Base-by-base conservation (phyloP, 2,797 vertebrate species). In the Megaceryle alcyon region DNA sequence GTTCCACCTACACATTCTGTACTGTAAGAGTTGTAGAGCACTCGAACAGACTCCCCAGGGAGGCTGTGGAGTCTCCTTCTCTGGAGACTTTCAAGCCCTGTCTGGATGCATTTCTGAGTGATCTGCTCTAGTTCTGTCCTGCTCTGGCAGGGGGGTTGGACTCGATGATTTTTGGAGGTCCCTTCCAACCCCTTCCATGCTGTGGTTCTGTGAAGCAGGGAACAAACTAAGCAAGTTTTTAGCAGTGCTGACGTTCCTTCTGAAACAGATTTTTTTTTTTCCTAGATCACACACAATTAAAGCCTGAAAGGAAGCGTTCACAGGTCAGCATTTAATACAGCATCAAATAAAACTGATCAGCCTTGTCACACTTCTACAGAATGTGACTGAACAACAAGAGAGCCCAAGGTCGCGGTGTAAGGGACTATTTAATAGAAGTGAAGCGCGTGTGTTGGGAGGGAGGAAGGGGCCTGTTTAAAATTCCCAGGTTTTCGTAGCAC, bases 361-460 rank as follows among this genome's bases (percentile, higher is more conserved):
- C 51, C 44, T 59, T 41, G 1, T 12, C 46, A 31, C 22, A 16
- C 54, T 61, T n/a, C 3, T 41, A 41, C 31, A 49, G n/a, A 86
- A 70, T 6, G 31, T 26, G 77, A 76, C 39, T 49, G 78, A 71
- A 70, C 35, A 88, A 31, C 39, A 51, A 33, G n/a, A 28, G 22
- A 87, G 76, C 31, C 22, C 53, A 35, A 61, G 41, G 15, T 21
- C 64, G 48, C 35, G 2, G 21, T 28, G 31, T 28, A 48, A 68
- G 44, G 68, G 51, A 35, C 8, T 54, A 18, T 49, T 49, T 46
- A 33, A 64, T 7, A 56, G 25, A 15, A 33, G 76, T 35, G 17
- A 68, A 60, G 25, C 14, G 19, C 13, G 6, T 3, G 22, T 3
- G 5, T 1, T 37, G 19, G 9, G 8, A 14, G 16, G 9, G 6